phyloP scores from a whole-genome alignment of 1,140 invertebrate species.

The Diachasma alloeum region DNA sequence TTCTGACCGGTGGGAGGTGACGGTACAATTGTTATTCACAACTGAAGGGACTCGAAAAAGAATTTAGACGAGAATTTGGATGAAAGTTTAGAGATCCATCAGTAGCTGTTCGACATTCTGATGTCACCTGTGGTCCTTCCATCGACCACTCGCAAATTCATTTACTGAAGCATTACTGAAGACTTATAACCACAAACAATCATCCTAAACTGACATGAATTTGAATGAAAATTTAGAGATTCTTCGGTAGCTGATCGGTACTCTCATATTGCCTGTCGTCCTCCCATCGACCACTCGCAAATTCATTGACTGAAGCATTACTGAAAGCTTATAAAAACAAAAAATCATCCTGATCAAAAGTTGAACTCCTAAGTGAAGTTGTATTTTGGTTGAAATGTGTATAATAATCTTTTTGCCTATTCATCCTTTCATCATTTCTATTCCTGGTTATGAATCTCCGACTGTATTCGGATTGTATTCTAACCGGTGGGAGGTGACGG shows the following conservation, averaged over 20 bases:
- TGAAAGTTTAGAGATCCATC: background rate
- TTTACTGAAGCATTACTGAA: constrained; percentile 31
- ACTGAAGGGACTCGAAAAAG: too few relatives aligned
- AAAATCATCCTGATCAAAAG: too few relatives aligned
- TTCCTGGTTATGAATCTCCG: background rate
- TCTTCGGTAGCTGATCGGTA: too few relatives aligned
- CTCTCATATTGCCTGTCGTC: too few relatives aligned
- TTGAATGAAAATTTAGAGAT: too few relatives aligned
- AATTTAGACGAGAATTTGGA: too few relatives aligned
- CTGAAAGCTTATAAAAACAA: too few relatives aligned
- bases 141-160: constrained; percentile 45
- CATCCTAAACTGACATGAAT: background rate
- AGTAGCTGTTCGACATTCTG: background rate
- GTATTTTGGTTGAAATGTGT: background rate
- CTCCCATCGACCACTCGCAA: too few relatives aligned
- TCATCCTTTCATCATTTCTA: background rate
- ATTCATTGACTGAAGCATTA: too few relatives aligned
- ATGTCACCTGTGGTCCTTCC: constrained; percentile 3
- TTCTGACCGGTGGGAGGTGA: background rate
- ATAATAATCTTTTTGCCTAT: background rate
- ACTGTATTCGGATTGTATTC: background rate
- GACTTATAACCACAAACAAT: background rate
- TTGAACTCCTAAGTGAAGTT: background rate
- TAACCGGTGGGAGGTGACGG: too few relatives aligned
- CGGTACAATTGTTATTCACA: too few relatives aligned